These are phyloP conservation scores for Nematopogon swammerdamellus DNA, from an alignment of 2,888 invertebrate genomes.

Conservation along the genomic window DNA sequence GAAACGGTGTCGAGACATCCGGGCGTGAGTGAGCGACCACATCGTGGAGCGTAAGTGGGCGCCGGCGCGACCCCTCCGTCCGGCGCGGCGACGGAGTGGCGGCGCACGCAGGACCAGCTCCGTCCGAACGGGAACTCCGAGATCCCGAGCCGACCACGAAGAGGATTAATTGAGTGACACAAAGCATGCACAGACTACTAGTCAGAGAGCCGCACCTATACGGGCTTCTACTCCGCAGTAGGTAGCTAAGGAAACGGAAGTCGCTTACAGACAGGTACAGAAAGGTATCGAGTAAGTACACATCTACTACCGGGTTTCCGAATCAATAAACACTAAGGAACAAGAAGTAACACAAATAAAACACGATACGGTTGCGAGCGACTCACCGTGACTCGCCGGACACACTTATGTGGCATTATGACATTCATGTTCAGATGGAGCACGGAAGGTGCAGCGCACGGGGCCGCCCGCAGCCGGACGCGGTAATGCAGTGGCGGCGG, in stretches of 20 bases:
- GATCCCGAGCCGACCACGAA: neutral
- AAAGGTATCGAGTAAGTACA: neutral
- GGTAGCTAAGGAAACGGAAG: neutral
- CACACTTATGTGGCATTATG: neutral
- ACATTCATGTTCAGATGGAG: neutral
- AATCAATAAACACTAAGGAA: neutral
- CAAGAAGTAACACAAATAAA: neutral
- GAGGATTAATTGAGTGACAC: neutral
- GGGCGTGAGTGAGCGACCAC: no score
- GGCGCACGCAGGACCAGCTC: neutral
- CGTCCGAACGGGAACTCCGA: no score
- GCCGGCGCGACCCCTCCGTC: no score
- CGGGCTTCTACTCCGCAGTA: neutral
- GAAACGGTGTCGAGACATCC: neutral
- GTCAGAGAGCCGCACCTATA: neutral
- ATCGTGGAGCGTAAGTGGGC: no score
- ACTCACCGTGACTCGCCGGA: neutral
- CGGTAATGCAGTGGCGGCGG: no score
- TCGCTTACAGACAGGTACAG: neutral
- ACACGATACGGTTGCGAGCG: no score
- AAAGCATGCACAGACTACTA: neutral
- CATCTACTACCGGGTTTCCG: neutral
- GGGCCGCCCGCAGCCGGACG: neutral
- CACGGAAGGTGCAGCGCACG: neutral
- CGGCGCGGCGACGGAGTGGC: neutral